Evolutionary conservation across 1,140 invertebrate genomes (phyloP), one percentile per base, ranked within the genome.

Genomic region (Epicauta chinensis): DNA sequence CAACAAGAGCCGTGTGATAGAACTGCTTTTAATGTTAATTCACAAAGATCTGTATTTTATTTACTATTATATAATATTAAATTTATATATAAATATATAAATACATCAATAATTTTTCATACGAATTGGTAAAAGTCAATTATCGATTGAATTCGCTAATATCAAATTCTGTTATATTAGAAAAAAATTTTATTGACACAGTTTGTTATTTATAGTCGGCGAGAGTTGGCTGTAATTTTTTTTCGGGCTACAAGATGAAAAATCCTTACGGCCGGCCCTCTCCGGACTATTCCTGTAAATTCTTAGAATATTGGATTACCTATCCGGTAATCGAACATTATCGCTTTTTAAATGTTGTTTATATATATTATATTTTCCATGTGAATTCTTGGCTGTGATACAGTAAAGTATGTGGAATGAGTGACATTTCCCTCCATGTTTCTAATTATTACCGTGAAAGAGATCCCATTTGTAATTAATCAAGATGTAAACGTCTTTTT

Each of bases 301-400:
- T 47, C 40, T 47, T 53, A 53, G 43, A 55, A 46, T 55, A 55
- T 55, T 55, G 53, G 35, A 53, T 39, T 51, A 15, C 23, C 23
- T 23, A 5, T 5, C 7, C 4, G 42, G 39, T 15, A 39, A 50
- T 47, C 34, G 37, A 46, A 46, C 31, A 32, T 43, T 53, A 47
- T 48, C 59, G 62, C 60, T 64, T 64, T 61, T 60, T 60, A 58
- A 23, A 60, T 62, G 51, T 60, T 64, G 52, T 59, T 57, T 61
- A 61, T 62, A 51, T 59, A 60, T 46, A 46, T 23, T 23, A 23
- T 5, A 23, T 23, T 23, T 68, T 70, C 62, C 66, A 66, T 70
- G 67, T 70, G 66, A 69, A 67, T 69, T 70, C 63, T 68, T 67
- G 68, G 68, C 68, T 70, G 68, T 70, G 68, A 70, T 69, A 69